Base-by-base conservation (phyloP, 2,113 vertebrate species). In the Ptilorrhoa leucosticta region DNA sequence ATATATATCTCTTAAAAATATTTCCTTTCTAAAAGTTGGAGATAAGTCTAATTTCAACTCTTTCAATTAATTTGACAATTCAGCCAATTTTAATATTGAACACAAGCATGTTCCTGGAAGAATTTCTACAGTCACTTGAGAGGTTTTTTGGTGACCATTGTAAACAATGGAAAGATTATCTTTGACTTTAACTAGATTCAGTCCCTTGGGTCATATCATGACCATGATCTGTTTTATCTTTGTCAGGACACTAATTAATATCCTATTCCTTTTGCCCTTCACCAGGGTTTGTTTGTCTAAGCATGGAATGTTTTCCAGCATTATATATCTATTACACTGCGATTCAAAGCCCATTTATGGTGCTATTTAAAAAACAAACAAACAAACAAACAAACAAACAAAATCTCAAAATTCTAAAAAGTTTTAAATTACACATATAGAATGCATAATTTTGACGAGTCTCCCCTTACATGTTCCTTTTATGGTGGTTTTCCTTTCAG, bases 181-280 rank as follows among this genome's bases (percentile, higher is more conserved):
- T 89, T 56, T 92, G 44, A 68, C 37, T 95, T 90, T 48, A 90
- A 9, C n/a, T 53, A 53, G 17, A 68, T n/a, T 83, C 19, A 24
- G 37, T 95, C 84, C 70, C 81, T 79, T 30, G 88, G 50, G 87
- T 76, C 40, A 19, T 96, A 93, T 95, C 75, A 93, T 70, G 40
- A 75, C 23, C 47, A 50, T 45, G 42, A 91, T 31, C 65, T 93
- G 19, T 70, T 72, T 95, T 85, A 61, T 95, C 44, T 87, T 87
- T 84, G 30, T 87, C 54, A 80, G n/a, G 15, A 23, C 26, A 37
- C 30, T 85, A 93, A 95, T 76, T 89, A 82, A 44, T 79, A 54
- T 93, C 50, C 53, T 82, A 21, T 79, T 93, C 48, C 73, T 87
- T 60, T 78, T 91, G 57, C 53, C 91, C 65, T 94, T 93, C 66